A percentile compares a stretch with the other conserved stretches of the same genome.
These are phyloP conservation scores for Chiloscyllium punctatum DNA, from an alignment of 2,797 vertebrate genomes.

Conservation along the genomic window DNA sequence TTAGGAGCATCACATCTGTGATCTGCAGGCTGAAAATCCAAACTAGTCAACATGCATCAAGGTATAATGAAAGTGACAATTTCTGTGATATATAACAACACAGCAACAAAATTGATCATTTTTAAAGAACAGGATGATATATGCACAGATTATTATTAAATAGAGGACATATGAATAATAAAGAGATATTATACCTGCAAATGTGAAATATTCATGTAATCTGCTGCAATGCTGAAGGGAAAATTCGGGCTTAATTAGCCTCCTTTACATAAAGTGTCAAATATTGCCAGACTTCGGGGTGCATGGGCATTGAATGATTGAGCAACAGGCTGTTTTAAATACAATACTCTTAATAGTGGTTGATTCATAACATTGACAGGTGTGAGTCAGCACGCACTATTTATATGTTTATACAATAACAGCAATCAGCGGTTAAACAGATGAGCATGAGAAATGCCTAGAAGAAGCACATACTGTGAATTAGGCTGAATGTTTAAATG, in stretches of 20 bases:
- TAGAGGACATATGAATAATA: not conserved
- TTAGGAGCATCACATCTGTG: conserved; percentile 38
- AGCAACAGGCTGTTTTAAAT: not conserved
- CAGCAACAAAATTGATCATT: not conserved
- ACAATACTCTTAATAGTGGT: no score
- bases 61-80: conserved; percentile 35
- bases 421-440: not conserved
- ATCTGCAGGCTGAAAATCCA: conserved; percentile 30
- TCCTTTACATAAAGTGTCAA: not conserved
- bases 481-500: not conserved
- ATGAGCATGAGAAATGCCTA: not conserved
- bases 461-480: not conserved
- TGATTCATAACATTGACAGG: not conserved
- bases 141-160: not conserved
- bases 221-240: no score
- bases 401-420: not conserved
- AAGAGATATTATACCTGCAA: not conserved
- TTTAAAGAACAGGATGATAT: not conserved
- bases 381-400: not conserved
- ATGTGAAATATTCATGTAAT: not conserved
- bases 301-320: not conserved
- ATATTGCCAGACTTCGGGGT: not conserved
- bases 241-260: not conserved
- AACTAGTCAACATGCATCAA: conserved; percentile 29
- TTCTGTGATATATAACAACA: not conserved